These are phyloP conservation scores for Rhabdomys dilectus DNA, from an alignment of 2,113 vertebrate species.

Conservation along the genomic window DNA sequence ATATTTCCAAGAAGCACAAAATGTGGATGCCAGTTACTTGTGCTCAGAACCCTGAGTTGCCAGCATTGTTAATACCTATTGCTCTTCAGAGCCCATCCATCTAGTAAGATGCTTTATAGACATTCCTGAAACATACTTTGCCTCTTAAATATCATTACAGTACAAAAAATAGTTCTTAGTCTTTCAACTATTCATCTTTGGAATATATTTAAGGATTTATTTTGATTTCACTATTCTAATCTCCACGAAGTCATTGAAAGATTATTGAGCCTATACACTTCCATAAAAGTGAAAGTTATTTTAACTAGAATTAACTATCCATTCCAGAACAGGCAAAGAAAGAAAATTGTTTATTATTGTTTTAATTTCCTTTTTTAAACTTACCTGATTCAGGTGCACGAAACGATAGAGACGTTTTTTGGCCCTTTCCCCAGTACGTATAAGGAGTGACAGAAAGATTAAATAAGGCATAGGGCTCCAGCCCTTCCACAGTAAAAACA, in stretches of 20 bases:
- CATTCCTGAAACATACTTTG: background rate
- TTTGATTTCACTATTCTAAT: conserved; percentile 32
- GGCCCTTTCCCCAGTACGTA: conserved; percentile 88
- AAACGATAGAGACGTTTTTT: conserved; percentile 81
- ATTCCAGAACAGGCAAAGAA: background rate
- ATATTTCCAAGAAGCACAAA: conserved; percentile 6
- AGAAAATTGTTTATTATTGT: background rate
- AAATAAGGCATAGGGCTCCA: conserved; percentile 86
- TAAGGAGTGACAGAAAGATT: conserved; percentile 88
- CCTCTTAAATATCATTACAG: background rate
- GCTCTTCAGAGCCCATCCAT: background rate
- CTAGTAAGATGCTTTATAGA: conserved; percentile 4
- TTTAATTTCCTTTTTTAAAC: background rate
- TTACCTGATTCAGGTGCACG: conserved; percentile 87
- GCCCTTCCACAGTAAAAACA: conserved; percentile 80
- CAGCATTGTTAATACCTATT: background rate
- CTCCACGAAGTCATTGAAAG: conserved; percentile 20
- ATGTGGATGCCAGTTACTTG: background rate
- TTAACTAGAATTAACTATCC: conserved; percentile 4
- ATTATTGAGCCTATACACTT: background rate
- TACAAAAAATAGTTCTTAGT: background rate
- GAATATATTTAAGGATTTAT: conserved; percentile 39
- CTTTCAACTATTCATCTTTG: conserved; percentile 43
- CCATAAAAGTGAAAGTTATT: conserved; percentile 12
- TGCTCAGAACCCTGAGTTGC: background rate